Evolutionary conservation across 2,888 invertebrate genomes (phyloP).

Genomic region (Tenodera sinensis): DNA sequence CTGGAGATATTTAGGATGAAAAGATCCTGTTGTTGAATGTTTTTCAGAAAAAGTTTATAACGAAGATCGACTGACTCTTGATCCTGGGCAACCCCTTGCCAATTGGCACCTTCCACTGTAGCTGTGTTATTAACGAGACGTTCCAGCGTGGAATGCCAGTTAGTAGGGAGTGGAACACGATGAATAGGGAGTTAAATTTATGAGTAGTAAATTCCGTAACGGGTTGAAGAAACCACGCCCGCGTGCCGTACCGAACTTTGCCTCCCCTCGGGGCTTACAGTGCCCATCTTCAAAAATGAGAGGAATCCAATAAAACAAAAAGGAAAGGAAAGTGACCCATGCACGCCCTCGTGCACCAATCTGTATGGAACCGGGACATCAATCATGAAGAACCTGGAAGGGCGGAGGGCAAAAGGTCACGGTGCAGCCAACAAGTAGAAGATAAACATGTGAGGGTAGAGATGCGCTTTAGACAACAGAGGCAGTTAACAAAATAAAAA

Average conservation of each 20-base stretch:
- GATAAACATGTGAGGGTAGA: background rate
- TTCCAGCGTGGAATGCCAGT: background rate
- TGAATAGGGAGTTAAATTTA: background rate
- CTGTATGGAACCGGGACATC: background rate
- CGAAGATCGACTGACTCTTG: no score
- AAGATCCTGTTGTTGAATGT: no score
- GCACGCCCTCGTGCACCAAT: conserved; percentile 8
- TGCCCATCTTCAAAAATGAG: conserved; percentile 15
- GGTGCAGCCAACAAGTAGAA: background rate
- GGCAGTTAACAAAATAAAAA: background rate
- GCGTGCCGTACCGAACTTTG: background rate
- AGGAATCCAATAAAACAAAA: background rate
- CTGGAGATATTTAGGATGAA: no score
- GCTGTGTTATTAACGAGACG: background rate
- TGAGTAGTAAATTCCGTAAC: conserved; percentile 11
- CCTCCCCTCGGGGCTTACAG: background rate
- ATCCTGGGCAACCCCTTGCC: background rate
- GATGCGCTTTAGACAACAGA: background rate
- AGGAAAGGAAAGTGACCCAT: conserved; percentile 11
- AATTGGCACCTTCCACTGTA: background rate
- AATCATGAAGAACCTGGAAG: background rate
- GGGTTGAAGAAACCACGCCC: conserved; percentile 9
- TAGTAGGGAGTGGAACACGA: background rate
- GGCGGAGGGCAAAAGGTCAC: background rate
- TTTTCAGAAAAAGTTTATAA: no score